A percentile compares a stretch with the other conserved stretches of the same genome.
Conservation (phyloP, 2,888 invertebrate species). For the Dermolepida albohirtum region DNA sequence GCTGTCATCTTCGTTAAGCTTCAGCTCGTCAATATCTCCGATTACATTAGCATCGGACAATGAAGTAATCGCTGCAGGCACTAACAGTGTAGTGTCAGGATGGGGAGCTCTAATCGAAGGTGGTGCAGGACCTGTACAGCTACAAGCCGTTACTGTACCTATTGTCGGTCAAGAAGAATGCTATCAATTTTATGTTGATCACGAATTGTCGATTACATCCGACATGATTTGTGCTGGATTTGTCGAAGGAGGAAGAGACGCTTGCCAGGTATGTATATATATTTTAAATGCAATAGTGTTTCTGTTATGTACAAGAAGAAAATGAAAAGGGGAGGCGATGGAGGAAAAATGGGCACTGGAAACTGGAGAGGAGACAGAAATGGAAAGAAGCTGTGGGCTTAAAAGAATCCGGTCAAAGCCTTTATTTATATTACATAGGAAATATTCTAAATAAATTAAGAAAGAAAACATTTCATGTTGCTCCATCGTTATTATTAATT, state of each 20-base stretch:
- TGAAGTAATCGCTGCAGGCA: conserved; percentile 8
- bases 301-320: too few relatives aligned
- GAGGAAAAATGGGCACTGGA: too few relatives aligned
- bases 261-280: conserved; percentile 67
- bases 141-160: conserved; percentile 55
- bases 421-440: too few relatives aligned
- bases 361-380: too few relatives aligned
- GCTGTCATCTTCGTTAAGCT: background rate
- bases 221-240: conserved; percentile 75
- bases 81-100: conserved; percentile 33
- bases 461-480: too few relatives aligned
- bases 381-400: too few relatives aligned
- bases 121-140: conserved; percentile 13
- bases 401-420: too few relatives aligned
- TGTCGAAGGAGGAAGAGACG: conserved; percentile 72
- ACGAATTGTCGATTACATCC: background rate
- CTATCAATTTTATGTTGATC: background rate
- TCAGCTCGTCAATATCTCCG: background rate
- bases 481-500: too few relatives aligned
- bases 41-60: conserved; percentile 2
- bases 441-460: too few relatives aligned
- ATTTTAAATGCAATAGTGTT: conserved; percentile 55
- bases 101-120: conserved; percentile 43
- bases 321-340: too few relatives aligned
- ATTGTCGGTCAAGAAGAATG: conserved; percentile 54